A percentile compares a stretch with the other conserved stretches of the same genome.
Conservation (phyloP, 2,888 invertebrate species). For the Harmothoe impar region DNA sequence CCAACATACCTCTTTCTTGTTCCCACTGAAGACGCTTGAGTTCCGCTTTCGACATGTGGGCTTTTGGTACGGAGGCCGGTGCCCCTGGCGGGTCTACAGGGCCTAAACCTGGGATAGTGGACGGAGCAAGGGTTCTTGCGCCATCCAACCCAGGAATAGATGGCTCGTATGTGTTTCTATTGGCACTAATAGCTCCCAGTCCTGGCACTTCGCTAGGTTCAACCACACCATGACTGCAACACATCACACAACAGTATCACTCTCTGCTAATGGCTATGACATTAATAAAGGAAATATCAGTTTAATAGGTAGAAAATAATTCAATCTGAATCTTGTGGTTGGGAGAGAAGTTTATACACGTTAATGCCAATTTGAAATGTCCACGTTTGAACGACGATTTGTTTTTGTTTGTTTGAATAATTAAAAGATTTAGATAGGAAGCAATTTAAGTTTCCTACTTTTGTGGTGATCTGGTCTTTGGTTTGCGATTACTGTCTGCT, state of each 20-base stretch:
- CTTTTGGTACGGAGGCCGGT: slow-evolving; percentile 7
- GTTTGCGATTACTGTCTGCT: not conserved
- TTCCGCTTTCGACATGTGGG: slow-evolving; percentile 86
- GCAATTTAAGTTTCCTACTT: no score
- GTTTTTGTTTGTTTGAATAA: no score
- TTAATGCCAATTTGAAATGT: no score
- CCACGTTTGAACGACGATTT: no score
- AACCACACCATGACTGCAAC: not conserved
- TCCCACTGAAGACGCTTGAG: slow-evolving; percentile 97
- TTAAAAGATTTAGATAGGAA: no score
- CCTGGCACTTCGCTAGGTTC: not conserved
- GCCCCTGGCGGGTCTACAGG: not conserved
- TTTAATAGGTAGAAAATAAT: no score
- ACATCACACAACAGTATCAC: no score
- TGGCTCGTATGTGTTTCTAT: not conserved
- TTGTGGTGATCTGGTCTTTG: no score
- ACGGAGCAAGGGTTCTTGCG: not conserved
- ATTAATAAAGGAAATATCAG: no score
- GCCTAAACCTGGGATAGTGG: slow-evolving; percentile 7
- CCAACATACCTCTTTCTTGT: slow-evolving; percentile 93
- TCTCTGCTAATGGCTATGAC: no score
- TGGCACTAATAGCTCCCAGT: not conserved
- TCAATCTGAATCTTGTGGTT: no score
- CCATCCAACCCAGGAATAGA: not conserved
- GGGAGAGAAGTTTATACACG: no score